A percentile compares a stretch with the other conserved stretches of the same genome.
Conservation (phyloP, 2,797 vertebrate genomes). For the Enteromius trimaculatus region DNA sequence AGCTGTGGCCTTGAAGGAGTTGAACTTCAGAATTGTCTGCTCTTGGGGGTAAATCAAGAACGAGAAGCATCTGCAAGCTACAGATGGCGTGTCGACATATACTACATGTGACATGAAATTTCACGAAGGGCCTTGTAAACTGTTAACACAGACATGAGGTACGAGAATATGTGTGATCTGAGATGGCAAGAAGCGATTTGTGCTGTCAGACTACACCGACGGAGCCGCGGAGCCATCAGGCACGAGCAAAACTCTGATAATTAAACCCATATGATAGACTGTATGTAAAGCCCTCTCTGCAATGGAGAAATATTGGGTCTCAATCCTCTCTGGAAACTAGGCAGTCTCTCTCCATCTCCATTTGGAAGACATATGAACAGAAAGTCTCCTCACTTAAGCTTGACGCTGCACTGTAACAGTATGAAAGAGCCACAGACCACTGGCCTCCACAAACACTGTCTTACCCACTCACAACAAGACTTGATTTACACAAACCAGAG, state of each 20-base stretch:
- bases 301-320: constrained; percentile 68
- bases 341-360: constrained; percentile 41
- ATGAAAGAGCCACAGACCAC: constrained; percentile 40
- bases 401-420: constrained; percentile 22
- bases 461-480: constrained; percentile 35
- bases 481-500: constrained; percentile 35
- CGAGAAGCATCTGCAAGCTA: constrained; percentile 11
- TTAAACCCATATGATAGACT: constrained; percentile 79
- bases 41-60: constrained; percentile 34
- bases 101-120: constrained; percentile 7
- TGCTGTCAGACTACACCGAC: constrained; percentile 66
- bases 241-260: constrained; percentile 71
- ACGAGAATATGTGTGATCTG: constrained; percentile 19
- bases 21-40: constrained; percentile 24
- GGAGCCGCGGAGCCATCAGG: constrained; percentile 69
- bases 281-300: constrained; percentile 72
- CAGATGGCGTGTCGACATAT: constrained; percentile 18
- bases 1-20: constrained; percentile 36
- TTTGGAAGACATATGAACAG: constrained; percentile 47
- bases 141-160: constrained; percentile 20
- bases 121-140: constrained; percentile 26
- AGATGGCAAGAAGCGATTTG: constrained; percentile 35
- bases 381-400: constrained; percentile 14
- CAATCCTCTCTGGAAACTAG: constrained; percentile 36
- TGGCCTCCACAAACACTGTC: constrained; percentile 33